phyloP scores from a whole-genome alignment of 92 coral and sea anemone species.

The Epizoanthus stellaris region DNA sequence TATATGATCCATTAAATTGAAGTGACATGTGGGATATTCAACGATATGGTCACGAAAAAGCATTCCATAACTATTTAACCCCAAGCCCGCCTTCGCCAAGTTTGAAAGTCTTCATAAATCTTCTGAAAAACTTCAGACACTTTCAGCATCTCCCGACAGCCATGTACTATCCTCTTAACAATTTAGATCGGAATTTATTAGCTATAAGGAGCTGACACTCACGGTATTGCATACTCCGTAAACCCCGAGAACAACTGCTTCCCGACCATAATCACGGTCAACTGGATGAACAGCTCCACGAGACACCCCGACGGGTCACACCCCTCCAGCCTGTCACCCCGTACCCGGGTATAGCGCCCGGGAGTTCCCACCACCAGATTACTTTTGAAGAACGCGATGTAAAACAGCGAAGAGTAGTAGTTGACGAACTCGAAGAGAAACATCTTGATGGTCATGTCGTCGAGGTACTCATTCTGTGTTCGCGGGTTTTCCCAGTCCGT shows the following conservation, averaged over 20 bases:
- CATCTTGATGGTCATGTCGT: constrained; percentile 88
- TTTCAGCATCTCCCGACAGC: no score
- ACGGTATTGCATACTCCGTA: constrained; percentile 89
- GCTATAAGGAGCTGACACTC: constrained; percentile 37
- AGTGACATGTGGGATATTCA: no score
- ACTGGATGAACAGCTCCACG: constrained; percentile 91
- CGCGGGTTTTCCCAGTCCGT: constrained; percentile 99
- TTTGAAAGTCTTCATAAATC: no score
- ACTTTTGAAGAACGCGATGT: constrained; percentile 89
- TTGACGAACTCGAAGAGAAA: constrained; percentile 92
- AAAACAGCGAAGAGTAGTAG: constrained; percentile 94
- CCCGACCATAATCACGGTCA: constrained; percentile 90
- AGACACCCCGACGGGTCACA: constrained; percentile 96
- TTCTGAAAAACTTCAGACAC: no score
- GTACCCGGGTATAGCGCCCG: constrained; percentile 79
- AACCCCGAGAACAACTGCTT: constrained; percentile 81
- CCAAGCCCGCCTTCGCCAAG: no score
- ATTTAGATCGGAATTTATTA: no score
- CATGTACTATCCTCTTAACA: no score
- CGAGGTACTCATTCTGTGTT: constrained; percentile 80
- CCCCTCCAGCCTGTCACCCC: constrained; percentile 86
- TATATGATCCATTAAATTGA: no score
- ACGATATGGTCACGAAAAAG: no score
- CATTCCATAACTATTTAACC: no score
- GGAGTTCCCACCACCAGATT: constrained; percentile 80